A percentile compares a stretch with the other conserved stretches of the same genome.
Conservation (phyloP, 2,888 invertebrate genomes). For the Hofmannophila pseudospretella region DNA sequence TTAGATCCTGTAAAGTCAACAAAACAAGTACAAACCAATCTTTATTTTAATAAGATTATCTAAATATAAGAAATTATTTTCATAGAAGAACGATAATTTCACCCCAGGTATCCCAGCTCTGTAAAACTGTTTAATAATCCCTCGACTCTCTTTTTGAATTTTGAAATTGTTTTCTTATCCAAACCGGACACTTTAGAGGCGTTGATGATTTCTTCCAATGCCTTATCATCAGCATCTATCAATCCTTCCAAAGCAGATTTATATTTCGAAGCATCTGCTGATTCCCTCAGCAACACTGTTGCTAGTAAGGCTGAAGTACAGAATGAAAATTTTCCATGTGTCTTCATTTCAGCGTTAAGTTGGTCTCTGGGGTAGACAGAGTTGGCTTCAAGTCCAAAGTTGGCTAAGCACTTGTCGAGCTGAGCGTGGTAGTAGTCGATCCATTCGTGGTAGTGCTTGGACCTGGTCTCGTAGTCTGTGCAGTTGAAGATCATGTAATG, state of each 20-base stretch:
- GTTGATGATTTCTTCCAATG: conserved; percentile 5
- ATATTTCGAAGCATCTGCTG: conserved; percentile 19
- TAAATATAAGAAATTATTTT: no score
- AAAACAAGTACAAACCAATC: no score
- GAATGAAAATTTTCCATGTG: conserved; percentile 22
- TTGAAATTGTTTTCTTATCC: conserved; percentile 14
- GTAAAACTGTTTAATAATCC: conserved; percentile 26
- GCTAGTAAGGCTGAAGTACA: conserved; percentile 16
- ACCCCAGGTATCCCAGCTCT: conserved; percentile 19
- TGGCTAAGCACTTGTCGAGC: conserved; percentile 15
- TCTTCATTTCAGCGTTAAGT: conserved; percentile 29
- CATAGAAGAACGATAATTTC: no score
- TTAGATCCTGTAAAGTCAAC: no score
- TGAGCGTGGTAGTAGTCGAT: conserved; percentile 28
- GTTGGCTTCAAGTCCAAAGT: conserved; percentile 26
- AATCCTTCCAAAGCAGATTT: conserved; percentile 13
- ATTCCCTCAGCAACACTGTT: conserved; percentile 19
- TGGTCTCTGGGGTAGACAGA: conserved; percentile 28
- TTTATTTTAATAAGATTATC: no score
- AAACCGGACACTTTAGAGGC: not conserved
- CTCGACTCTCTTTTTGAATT: conserved; percentile 20
- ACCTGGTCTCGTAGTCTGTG: conserved; percentile 25
- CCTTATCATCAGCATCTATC: conserved; percentile 6
- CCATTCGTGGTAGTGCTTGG: conserved; percentile 27
- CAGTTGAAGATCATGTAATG: conserved; percentile 25